Base-by-base conservation (phyloP, 1,140 invertebrate species). In the Drosophila bocqueti region DNA sequence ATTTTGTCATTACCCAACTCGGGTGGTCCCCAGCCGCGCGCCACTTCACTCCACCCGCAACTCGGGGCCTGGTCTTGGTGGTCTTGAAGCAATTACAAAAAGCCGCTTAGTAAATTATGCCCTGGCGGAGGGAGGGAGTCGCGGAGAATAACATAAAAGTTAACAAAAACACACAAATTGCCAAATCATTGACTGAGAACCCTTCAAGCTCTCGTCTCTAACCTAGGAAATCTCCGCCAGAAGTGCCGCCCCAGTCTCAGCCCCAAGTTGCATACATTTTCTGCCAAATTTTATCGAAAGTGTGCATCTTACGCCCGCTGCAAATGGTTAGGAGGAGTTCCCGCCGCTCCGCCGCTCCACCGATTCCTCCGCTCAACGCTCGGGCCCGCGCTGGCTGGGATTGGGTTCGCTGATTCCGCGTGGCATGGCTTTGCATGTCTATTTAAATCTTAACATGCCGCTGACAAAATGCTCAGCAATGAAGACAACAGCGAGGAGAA, bases 391-490 rank as follows among this genome's bases (percentile, higher is more conserved):
- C 49, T 34, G 29, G 49, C 29, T 34, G n/a, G 50, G 50, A 52
- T 31, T 52, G 50, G 50, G 29, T 18, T 21, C n/a, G n/a, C 64
- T 34, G 36, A 38, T 55, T 31, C 58, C 18, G 52, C 43, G 31
- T 49, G 18, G 29, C 60, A 43, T 36, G 50, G 18, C 47, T 77
- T 69, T 73, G 77, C 76, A 87, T 87, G 83, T 87, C 80, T 89
- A 77, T 77, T 87, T 89, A 87, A 87, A 81, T 86, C 77, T 87
- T 75, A 80, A 87, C 83, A 87, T 87, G 80, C 81, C 83, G 80
- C 80, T 87, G 83, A 87, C 83, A 89, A 87, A 87, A 87, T 87
- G 84, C 84, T 89, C 63, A 75, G 67, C 83, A 83, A 89, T 87
- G 65, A 78, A 78, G 76, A 77, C 76, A 77, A 76, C 57, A 78